Base-by-base conservation (phyloP, 2,797 vertebrate genomes). In the Gila robusta region DNA sequence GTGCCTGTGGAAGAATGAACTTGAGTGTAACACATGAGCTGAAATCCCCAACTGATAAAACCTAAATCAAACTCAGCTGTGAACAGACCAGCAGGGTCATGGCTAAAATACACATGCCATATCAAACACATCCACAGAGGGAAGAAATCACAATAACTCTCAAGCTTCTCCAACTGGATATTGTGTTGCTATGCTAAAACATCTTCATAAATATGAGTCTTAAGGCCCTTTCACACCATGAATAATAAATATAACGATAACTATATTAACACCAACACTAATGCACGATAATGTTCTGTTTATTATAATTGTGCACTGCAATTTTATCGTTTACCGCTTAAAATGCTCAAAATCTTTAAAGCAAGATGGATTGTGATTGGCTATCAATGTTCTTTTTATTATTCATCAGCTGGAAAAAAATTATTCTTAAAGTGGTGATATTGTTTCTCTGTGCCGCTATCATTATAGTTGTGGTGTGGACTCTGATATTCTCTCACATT, bases 61-160 rank as follows among this genome's bases (percentile, higher is more conserved):
- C 67, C 59, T 73, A 89, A 88, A 92, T 89, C 71, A 86, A 49
- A 77, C 26, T 47, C 90, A 89, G 88, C 88, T 91, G 90, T 78
- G 80, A 54, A 86, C 11, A 8, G 80, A 72, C 44, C 81, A 35
- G 32, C 41, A 78, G 76, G 86, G 86, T 82, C 76, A 21, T 28
- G 47, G 32, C 19, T 71, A 32, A 71, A 84, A 81, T 62, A 17
- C 66, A 84, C 74, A 41, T 59, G 49, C 84, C 70, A 87, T 71
- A 49, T 80, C 74, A 79, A 59, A 62, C 64, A 83, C 79, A 67
- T 70, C 44, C 67, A 84, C 76, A 83, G 77, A 79, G n/a, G n/a
- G 16, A 64, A 28, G 8, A 79, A 64, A 79, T 79, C n/a, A 56
- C 6, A n/a, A 37, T 77, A 52, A 74, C 19, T 77, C 5, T 59